Percentiles rank a stretch among this genome's conserved stretches.
phyloP scores from a whole-genome alignment of 2,888 invertebrate genomes.

The Tipula lateralis region DNA sequence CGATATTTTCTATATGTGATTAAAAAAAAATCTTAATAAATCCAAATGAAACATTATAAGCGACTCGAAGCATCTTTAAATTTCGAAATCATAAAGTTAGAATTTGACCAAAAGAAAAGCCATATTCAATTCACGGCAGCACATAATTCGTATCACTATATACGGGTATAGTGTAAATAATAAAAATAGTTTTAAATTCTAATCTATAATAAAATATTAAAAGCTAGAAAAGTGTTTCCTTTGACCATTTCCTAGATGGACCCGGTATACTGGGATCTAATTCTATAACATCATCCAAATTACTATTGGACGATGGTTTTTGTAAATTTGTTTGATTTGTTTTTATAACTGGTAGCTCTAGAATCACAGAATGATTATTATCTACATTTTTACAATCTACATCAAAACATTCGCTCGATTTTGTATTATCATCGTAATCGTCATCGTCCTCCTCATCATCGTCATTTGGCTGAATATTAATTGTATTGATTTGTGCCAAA shows the following conservation, averaged over 20 bases:
- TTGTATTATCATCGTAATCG: constrained; percentile 27
- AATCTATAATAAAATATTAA: constrained; percentile 26
- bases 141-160: neutral
- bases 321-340: constrained; percentile 33
- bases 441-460: neutral
- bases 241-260: constrained; percentile 57
- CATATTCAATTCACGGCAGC: constrained; percentile 32
- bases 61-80: no score
- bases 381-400: constrained; percentile 21
- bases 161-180: neutral
- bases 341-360: constrained; percentile 48
- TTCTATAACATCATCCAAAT: constrained; percentile 36
- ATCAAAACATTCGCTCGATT: constrained; percentile 29
- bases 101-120: no score
- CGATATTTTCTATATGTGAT: neutral
- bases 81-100: no score
- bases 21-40: no score
- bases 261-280: constrained; percentile 47
- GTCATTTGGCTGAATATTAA: neutral
- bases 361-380: constrained; percentile 45
- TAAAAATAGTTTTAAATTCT: neutral
- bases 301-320: constrained; percentile 29
- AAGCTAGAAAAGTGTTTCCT: constrained; percentile 73
- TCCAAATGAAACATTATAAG: no score
- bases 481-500: neutral